Base-by-base conservation (phyloP, 1,140 invertebrate genomes). In the Nephotettix cincticeps region DNA sequence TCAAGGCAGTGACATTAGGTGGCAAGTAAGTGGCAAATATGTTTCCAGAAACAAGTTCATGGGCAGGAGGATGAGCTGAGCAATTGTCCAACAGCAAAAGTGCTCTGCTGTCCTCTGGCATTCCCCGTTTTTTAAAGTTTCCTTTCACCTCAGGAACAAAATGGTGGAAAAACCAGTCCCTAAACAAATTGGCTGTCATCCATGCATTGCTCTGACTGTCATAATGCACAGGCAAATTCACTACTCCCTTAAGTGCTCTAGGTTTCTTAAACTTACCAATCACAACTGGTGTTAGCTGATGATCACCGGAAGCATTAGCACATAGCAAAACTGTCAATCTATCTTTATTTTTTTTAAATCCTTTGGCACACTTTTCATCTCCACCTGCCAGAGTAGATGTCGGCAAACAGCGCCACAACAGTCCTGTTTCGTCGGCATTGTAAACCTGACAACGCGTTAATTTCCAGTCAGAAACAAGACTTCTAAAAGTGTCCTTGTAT, bases 211-310 rank as follows among this genome's bases (percentile, higher is more conserved):
- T 21, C 19, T 32, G 43, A 54, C 45, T 63, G 36, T 69, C n/a
- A 17, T 70, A n/a, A 40, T 64, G 40, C 30, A 80, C 54, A 76
- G 63, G 63, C 63, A 72, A 69, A 70, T 72, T 74, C 69, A 76
- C 78, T 51, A 80, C 73, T 75, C 79, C 79, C 74, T 84, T 83
- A 73, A 85, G 85, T 77, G 81, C 83, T 14, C 79, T 72, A 32
- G 83, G 81, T 45, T 81, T 82, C 71, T 77, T 74, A 11, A 75
- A 79, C 77, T 84, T 84, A 64, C 84, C 82, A 73, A 84, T 80
- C 3, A 83, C 73, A 19, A 82, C 36, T 23, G 79, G 76, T 11
- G 77, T 76, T 23, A 79, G 65, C 73, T 78, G 75, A 19, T 77
- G 69, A 51, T 70, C 27, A 25, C 54, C 54, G 40, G 69, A 36